These are phyloP conservation scores for Dryobates pubescens DNA, from an alignment of 2,797 vertebrate genomes.

Conservation along the genomic window DNA sequence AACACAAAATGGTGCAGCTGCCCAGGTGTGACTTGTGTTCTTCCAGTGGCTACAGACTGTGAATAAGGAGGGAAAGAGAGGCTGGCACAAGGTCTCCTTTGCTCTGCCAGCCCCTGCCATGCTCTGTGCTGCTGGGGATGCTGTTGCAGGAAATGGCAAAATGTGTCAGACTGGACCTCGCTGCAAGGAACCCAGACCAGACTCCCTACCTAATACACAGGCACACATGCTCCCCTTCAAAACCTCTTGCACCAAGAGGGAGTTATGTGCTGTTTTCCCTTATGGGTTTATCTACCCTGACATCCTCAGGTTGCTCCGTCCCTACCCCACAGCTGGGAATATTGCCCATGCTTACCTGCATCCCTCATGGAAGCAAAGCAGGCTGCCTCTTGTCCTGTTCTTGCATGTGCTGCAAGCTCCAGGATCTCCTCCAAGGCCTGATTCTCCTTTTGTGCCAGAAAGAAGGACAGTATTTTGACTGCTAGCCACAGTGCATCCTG, in stretches of 20 bases:
- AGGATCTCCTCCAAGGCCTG: not conserved
- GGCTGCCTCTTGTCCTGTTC: not conserved
- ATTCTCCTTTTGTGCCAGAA: not conserved
- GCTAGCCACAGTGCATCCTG: not conserved
- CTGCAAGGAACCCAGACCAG: fast-evolving
- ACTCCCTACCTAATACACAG: not conserved
- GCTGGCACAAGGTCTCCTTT: fast-evolving
- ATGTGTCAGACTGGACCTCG: not conserved
- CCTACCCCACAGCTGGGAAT: not conserved
- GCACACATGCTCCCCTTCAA: not conserved
- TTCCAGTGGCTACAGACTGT: not conserved
- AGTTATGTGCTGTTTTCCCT: fast-evolving
- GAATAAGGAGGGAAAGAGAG: not conserved
- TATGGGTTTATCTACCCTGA: not conserved
- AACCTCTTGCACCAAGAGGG: not conserved
- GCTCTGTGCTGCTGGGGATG: not conserved
- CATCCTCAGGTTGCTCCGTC: not conserved
- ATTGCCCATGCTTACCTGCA: not conserved
- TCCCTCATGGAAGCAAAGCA: fast-evolving
- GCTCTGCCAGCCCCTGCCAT: fast-evolving
- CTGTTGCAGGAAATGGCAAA: not conserved
- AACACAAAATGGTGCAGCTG: not conserved
- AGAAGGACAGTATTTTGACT: not conserved
- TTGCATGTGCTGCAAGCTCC: not conserved
- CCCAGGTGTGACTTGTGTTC: not conserved